A percentile compares a stretch with the other conserved stretches of the same genome.
Conservation (phyloP, 2,888 invertebrate genomes). For the Neoaliturus tenellus region DNA sequence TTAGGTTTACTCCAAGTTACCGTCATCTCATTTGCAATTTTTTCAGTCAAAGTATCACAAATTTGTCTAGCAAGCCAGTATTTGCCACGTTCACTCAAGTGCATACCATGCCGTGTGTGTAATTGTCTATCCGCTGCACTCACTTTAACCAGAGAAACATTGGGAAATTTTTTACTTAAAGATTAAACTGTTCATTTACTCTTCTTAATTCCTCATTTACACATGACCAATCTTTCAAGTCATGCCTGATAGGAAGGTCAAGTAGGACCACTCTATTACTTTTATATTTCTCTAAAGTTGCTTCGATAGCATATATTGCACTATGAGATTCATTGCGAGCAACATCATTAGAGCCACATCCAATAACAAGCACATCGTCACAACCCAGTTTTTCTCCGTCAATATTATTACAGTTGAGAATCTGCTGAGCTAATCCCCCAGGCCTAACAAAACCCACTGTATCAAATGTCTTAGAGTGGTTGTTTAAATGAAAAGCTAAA, state of each 20-base stretch:
- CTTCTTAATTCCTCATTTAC: neutral
- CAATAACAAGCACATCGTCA: neutral
- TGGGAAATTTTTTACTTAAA: neutral
- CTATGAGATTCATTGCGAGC: slow-evolving; percentile 11
- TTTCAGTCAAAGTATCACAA: too few relatives aligned
- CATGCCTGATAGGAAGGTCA: neutral
- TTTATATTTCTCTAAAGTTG: neutral
- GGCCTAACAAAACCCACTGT: slow-evolving; percentile 15
- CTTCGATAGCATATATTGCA: neutral
- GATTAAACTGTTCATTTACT: neutral
- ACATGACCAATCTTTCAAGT: neutral
- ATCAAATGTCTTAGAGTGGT: neutral
- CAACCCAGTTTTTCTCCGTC: neutral
- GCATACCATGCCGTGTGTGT: too few relatives aligned
- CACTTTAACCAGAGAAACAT: neutral
- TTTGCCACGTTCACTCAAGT: too few relatives aligned
- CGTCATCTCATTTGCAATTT: too few relatives aligned
- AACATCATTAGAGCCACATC: neutral
- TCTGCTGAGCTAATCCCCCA: slow-evolving; percentile 15
- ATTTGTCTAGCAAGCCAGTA: too few relatives aligned
- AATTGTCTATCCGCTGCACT: too few relatives aligned
- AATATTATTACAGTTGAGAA: neutral
- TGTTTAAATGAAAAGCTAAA: neutral
- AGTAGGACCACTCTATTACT: neutral
- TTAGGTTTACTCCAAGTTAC: too few relatives aligned